Evolutionary conservation across 2,113 vertebrate genomes (phyloP).

Genomic region (Probosciger aterrimus): DNA sequence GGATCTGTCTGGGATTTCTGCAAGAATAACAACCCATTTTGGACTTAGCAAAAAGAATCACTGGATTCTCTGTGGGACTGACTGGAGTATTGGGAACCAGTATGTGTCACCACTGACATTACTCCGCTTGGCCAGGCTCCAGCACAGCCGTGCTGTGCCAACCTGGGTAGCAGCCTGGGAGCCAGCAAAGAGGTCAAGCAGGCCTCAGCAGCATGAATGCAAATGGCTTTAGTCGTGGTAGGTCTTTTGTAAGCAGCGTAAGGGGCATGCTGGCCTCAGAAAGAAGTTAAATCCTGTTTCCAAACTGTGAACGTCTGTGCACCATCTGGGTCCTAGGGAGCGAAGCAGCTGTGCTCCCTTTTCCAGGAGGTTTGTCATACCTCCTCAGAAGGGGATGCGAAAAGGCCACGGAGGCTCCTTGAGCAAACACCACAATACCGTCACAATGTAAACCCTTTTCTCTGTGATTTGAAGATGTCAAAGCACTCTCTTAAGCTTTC

Average conservation of each 20-base stretch:
- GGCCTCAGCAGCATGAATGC: neutral
- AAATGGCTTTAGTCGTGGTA: neutral
- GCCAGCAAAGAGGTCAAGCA: neutral
- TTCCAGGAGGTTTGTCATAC: neutral
- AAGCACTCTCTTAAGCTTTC: neutral
- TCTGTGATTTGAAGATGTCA: neutral
- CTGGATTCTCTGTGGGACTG: neutral
- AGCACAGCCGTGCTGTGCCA: neutral
- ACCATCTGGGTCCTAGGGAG: conserved; percentile 31
- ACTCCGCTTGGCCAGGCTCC: neutral
- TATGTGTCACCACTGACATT: neutral
- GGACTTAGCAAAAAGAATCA: neutral
- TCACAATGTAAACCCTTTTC: neutral
- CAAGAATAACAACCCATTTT: neutral
- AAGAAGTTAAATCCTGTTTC: neutral
- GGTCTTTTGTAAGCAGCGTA: neutral
- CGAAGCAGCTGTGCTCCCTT: neutral
- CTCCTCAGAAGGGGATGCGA: neutral
- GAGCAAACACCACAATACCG: neutral
- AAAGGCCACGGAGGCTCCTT: neutral
- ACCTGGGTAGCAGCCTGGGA: neutral
- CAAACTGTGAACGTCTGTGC: conserved; percentile 26
- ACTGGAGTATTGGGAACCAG: neutral
- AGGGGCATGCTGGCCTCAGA: neutral
- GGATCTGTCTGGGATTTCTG: neutral